Percentiles rank a stretch among this genome's conserved stretches.
Conservation (phyloP, 2,113 vertebrate genomes). For the Corvus hawaiiensis region DNA sequence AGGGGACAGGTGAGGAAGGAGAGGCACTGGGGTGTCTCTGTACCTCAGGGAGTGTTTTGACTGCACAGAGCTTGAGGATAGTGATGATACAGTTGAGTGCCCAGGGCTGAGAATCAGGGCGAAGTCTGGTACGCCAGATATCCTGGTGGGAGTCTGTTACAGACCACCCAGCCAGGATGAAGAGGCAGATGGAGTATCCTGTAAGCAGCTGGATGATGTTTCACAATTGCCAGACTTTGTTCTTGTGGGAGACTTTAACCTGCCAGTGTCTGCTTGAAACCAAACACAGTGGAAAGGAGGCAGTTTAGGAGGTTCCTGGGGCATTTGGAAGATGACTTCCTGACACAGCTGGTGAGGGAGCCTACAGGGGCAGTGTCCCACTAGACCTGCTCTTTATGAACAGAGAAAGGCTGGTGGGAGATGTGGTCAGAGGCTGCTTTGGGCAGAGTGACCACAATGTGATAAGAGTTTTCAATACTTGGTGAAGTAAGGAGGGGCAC, state of each 20-base stretch:
- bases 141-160: not conserved
- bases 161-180: not conserved
- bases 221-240: not conserved
- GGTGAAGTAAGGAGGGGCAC: not conserved
- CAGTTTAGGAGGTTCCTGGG: not conserved
- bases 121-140: not conserved
- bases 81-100: not conserved
- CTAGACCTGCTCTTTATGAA: not conserved
- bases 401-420: not conserved
- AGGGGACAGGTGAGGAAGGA: not conserved
- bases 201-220: not conserved
- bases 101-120: not conserved
- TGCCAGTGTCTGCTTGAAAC: not conserved
- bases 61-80: not conserved
- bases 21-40: not conserved
- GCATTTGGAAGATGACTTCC: not conserved
- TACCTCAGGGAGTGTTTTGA: not conserved
- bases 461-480: not conserved
- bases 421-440: not conserved
- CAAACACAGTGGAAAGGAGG: not conserved
- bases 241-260: not conserved
- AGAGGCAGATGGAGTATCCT: not conserved
- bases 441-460: rapidly evolving
- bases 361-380: not conserved
- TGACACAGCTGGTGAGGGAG: not conserved